Evolutionary conservation across 2,888 invertebrate genomes (phyloP), one percentile per base, ranked within the genome.

Genomic region (Callinectes sapidus): DNA sequence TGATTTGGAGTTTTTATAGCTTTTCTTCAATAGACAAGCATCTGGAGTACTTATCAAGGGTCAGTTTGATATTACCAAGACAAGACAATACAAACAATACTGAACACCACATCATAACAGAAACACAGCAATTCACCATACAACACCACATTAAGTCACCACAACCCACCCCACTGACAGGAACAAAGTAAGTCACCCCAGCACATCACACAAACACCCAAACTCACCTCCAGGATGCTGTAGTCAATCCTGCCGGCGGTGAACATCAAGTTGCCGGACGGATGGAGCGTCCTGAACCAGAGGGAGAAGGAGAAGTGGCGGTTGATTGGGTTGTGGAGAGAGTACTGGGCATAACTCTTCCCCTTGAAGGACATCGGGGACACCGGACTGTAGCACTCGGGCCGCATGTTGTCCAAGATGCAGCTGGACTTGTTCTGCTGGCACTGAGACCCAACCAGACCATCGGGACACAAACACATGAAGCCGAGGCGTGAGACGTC

Each of bases 241-340:
- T 98, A 98, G 96, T 99, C 99, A 88, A 98, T 97, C 95, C 97
- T 97, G 0, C 99, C 99, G 91, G 97, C 97, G 5, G 97, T 97
- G 95, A 97, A 97, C 97, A 98, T 97, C 77, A 99, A 96, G 95
- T 97, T 98, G 89, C 98, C 99, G 54, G 98, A 97, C 42, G 97
- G 97, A 96, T 98, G 97, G 94, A 97, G 97, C n/a, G 99, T 99
- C 95, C 98, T 97, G 95, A 99, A 96, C 91, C 98, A 97, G 92
- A 98, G 96, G 95, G 97, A 97, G 94, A 99, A 96, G n/a, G 94
- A 89, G 61, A 94, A 96, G 66, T 96, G 96, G 95, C 97, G 97
- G 94, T 97, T 97, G 90, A 97, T 97, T 2, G 95, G 93, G 54
- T 94, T 90, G 14, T 90, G 95, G 77, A 96, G 95, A 94, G 97